Percentiles rank a stretch among this genome's conserved stretches.
Evolutionary conservation across 2,888 invertebrate species (phyloP).

Genomic region (Taphrorychus bicolor): DNA sequence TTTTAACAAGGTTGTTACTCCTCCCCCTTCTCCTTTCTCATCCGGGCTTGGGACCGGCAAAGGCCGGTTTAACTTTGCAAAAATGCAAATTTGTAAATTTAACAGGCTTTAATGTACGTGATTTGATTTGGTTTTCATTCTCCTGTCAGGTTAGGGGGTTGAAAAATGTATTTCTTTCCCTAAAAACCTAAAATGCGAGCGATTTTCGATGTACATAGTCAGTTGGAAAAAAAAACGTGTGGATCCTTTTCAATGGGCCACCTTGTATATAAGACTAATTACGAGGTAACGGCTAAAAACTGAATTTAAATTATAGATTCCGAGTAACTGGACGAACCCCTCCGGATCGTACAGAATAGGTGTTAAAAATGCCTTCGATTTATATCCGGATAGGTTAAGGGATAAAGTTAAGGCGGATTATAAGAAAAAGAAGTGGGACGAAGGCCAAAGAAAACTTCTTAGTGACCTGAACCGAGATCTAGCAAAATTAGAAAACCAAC

Average conservation of each 20-base stretch:
- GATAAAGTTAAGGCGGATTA: slow-evolving; percentile 79
- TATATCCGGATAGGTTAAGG: slow-evolving; percentile 84
- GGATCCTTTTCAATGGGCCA: not conserved
- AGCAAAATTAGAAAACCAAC: slow-evolving; percentile 71
- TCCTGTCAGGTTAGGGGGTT: no score
- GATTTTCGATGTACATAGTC: no score
- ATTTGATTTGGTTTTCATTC: no score
- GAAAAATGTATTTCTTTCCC: no score
- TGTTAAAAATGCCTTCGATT: slow-evolving; percentile 80
- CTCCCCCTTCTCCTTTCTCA: no score
- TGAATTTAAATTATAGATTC: slow-evolving; percentile 74
- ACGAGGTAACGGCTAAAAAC: not conserved
- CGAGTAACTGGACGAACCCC: slow-evolving; percentile 83
- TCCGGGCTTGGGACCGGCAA: no score
- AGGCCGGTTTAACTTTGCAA: no score
- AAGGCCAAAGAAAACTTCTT: slow-evolving; percentile 76
- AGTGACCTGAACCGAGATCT: slow-evolving; percentile 81
- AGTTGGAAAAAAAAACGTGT: no score
- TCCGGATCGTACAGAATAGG: slow-evolving; percentile 87
- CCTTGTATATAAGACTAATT: not conserved
- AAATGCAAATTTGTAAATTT: no score
- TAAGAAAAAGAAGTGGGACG: slow-evolving; percentile 86
- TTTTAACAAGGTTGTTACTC: no score
- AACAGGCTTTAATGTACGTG: no score
- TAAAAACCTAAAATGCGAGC: no score